Conservation (phyloP, 2,888 invertebrate species). For the Chymomyza caudatula region DNA sequence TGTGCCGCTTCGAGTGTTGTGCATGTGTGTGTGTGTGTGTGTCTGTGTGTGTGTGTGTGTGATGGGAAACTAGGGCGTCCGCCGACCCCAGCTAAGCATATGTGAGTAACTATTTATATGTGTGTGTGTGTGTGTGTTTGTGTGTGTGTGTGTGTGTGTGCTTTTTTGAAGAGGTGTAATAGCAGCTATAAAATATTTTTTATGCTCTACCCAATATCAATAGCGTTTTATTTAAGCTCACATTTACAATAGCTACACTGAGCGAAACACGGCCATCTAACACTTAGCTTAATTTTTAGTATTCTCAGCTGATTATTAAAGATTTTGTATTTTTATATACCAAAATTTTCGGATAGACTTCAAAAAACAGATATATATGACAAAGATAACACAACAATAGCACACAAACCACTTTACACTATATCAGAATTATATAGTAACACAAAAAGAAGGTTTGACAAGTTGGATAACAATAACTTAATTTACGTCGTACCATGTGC, state of each 20-base stretch:
- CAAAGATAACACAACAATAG: no score
- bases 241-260: background rate
- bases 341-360: no score
- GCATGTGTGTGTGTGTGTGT: background rate
- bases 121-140: constrained; percentile 8
- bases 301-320: no score
- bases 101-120: background rate
- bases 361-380: no score
- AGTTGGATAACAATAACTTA: no score
- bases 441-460: no score
- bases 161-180: constrained; percentile 39
- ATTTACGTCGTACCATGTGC: no score
- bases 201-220: constrained; percentile 47
- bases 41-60: constrained; percentile 1
- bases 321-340: no score
- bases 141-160: background rate
- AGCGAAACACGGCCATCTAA: no score
- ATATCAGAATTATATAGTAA: no score
- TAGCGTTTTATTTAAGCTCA: constrained; percentile 58
- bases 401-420: no score
- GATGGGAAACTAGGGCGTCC: constrained; percentile 46
- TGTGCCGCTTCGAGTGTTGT: constrained; percentile 46
- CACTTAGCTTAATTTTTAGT: no score
- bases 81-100: constrained; percentile 35
- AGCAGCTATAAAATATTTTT: constrained; percentile 34